Conservation (phyloP, 2,888 invertebrate species). For the Netelia melanura region DNA sequence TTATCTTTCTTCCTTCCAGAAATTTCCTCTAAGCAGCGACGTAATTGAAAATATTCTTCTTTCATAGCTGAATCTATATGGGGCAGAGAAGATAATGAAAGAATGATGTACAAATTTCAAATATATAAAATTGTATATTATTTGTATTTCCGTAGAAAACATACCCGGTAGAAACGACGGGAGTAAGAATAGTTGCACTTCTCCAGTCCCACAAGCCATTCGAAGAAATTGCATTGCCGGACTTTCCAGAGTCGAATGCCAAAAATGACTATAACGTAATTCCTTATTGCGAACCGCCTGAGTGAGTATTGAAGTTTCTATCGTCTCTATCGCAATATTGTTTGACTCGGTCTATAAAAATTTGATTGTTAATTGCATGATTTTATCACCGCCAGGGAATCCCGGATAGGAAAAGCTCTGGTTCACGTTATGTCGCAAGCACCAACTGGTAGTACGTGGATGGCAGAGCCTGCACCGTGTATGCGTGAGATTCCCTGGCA, state of each 20-base stretch:
- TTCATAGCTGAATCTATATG: no score
- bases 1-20: background rate
- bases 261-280: background rate
- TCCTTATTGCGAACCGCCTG: conserved; percentile 36
- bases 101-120: no score
- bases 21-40: background rate
- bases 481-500: conserved; percentile 73
- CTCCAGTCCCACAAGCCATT: conserved; percentile 75
- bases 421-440: conserved; percentile 76
- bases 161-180: conserved; percentile 71
- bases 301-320: conserved; percentile 22
- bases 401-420: conserved; percentile 74
- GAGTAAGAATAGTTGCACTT: conserved; percentile 78
- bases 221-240: conserved; percentile 73
- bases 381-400: conserved; percentile 57
- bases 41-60: no score
- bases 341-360: background rate
- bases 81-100: no score
- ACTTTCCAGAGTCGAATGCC: conserved; percentile 64
- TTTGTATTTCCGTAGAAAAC: conserved; percentile 61
- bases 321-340: background rate
- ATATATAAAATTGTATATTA: background rate
- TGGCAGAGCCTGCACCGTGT: conserved; percentile 76
- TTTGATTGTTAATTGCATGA: background rate
- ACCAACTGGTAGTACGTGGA: conserved; percentile 77